Percentiles rank a stretch among this genome's conserved stretches.
Evolutionary conservation across 2,888 invertebrate genomes (phyloP).

Genomic region (Holacanthella duospinosa): DNA sequence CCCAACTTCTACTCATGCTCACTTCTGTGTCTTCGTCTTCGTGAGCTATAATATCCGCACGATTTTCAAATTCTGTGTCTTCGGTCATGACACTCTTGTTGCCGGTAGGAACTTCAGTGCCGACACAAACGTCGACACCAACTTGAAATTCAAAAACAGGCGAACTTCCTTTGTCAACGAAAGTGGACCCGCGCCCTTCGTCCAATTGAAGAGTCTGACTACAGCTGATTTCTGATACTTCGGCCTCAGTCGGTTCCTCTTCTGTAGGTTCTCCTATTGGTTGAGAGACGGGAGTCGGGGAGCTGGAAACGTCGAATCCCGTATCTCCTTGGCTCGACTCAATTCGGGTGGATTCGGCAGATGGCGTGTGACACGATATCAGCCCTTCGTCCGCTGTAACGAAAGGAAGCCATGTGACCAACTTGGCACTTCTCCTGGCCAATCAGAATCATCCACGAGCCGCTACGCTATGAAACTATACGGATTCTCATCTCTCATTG

Average conservation of each 20-base stretch:
- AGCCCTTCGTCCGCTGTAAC: not conserved
- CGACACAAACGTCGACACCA: not conserved
- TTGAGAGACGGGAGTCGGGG: conserved; percentile 2
- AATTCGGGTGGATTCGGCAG: no score
- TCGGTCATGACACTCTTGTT: not conserved
- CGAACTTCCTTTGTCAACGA: not conserved
- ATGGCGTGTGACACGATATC: no score
- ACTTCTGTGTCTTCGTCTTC: not conserved
- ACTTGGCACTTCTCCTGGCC: conserved; percentile 9
- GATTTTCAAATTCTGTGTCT: not conserved
- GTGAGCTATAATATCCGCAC: not conserved
- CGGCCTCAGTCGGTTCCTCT: not conserved
- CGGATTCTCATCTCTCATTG: no score
- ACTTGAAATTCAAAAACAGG: not conserved
- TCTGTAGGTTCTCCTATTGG: not conserved
- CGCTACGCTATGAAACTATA: no score
- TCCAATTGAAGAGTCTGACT: not conserved
- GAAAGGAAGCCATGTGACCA: no score
- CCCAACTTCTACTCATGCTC: not conserved
- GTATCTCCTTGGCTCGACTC: no score
- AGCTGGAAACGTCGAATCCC: conserved; percentile 4
- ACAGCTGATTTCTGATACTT: not conserved
- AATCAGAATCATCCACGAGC: not conserved
- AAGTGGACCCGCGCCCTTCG: not conserved
- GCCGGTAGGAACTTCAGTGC: not conserved